Conservation (phyloP, 2,113 vertebrate species). For the Progne subis region DNA sequence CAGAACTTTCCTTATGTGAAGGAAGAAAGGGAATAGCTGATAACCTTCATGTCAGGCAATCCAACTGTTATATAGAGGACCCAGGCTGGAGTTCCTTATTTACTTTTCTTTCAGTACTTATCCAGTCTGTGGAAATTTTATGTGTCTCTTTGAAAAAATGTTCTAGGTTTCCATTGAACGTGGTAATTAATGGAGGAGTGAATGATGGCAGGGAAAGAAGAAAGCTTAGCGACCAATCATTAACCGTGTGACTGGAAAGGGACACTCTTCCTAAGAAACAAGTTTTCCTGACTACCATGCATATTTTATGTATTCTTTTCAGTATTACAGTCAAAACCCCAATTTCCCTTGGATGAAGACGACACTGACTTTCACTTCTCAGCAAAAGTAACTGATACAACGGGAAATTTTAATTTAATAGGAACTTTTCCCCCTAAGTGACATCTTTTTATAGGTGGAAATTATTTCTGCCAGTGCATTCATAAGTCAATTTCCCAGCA, state of each 20-base stretch:
- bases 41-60: background rate
- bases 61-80: background rate
- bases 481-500: background rate
- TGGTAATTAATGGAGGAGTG: background rate
- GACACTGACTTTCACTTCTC: background rate
- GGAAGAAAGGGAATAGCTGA: background rate
- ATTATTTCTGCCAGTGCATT: conserved; percentile 49
- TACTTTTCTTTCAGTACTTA: background rate
- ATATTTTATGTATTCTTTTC: background rate
- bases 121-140: background rate
- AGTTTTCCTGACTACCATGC: background rate
- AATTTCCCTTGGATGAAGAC: conserved; percentile 9
- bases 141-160: background rate
- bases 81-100: background rate
- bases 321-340: background rate
- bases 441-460: conserved; percentile 49
- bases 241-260: background rate
- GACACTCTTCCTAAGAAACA: background rate
- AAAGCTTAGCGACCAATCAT: background rate
- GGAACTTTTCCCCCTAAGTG: conserved; percentile 24
- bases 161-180: background rate
- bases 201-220: background rate
- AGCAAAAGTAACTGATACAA: conserved; percentile 7
- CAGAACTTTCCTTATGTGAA: background rate
- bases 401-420: conserved; percentile 40